phyloP scores from a whole-genome alignment of 1,140 invertebrate species.

The Harpegnathos saltator region DNA sequence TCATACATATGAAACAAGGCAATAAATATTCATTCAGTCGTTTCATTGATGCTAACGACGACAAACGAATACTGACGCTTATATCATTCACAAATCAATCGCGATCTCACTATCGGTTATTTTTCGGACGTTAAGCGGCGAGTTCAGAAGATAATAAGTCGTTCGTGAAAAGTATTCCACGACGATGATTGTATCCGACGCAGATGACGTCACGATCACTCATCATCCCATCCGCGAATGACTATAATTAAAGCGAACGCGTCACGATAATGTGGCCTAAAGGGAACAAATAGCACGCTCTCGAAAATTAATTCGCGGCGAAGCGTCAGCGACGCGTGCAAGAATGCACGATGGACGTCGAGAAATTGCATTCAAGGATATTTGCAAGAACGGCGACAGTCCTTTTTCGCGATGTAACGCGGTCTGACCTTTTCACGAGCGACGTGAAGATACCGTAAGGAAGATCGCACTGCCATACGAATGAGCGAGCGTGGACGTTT shows the following conservation, averaged over 20 bases:
- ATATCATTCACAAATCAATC: background rate
- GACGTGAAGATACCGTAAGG: background rate
- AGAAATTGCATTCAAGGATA: background rate
- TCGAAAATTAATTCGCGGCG: constrained; percentile 11
- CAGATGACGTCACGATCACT: background rate
- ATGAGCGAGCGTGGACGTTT: background rate
- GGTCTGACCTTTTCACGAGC: constrained; percentile 14
- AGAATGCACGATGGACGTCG: background rate
- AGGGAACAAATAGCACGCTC: constrained; percentile 6
- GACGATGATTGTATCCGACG: no score
- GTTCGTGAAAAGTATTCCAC: no score
- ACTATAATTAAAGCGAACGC: constrained; percentile 1
- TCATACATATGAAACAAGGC: background rate
- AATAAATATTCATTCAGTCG: constrained; percentile 17
- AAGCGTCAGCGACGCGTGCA: background rate
- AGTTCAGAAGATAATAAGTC: no score
- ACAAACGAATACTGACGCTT: background rate
- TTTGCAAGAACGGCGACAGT: background rate
- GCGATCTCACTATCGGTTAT: no score
- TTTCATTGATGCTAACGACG: background rate
- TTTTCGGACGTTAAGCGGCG: no score
- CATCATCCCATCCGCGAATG: background rate
- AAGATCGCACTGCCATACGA: no score
- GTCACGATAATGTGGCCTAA: background rate
- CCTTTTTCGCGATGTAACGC: constrained; percentile 5